phyloP scores from a whole-genome alignment of 2,113 vertebrate species.

The Tenrec ecaudatus region DNA sequence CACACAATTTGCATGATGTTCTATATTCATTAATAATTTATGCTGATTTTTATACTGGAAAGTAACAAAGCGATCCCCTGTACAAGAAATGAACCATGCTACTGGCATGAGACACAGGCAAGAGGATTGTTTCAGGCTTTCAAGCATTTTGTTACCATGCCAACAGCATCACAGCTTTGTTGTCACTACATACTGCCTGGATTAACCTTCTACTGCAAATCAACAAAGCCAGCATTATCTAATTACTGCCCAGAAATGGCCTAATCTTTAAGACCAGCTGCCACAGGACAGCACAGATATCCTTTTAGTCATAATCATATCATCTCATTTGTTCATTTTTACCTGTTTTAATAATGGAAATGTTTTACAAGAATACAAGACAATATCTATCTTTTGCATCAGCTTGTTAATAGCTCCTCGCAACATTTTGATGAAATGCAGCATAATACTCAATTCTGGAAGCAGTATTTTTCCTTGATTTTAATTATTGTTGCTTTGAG shows the following conservation, averaged over 20 bases:
- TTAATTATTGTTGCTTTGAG: background rate
- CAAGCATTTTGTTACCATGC: slow-evolving; percentile 58
- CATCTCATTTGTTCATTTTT: slow-evolving; percentile 55
- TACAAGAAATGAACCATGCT: slow-evolving; percentile 41
- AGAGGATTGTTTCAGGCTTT: slow-evolving; percentile 29
- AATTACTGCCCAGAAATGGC: slow-evolving; percentile 64
- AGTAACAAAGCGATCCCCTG: background rate
- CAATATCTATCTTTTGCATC: slow-evolving; percentile 42
- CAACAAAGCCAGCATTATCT: slow-evolving; percentile 66
- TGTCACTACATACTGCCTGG: slow-evolving; percentile 59
- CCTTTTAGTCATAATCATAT: slow-evolving; percentile 59
- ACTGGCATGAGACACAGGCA: background rate
- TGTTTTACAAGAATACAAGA: background rate
- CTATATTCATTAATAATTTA: background rate
- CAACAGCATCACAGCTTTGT: slow-evolving; percentile 53
- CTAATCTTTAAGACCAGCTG: slow-evolving; percentile 68
- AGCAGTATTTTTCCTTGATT: background rate
- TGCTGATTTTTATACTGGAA: slow-evolving; percentile 42
- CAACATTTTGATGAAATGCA: slow-evolving; percentile 53
- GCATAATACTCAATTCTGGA: slow-evolving; percentile 40
- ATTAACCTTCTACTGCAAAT: slow-evolving; percentile 67
- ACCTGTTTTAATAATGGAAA: slow-evolving; percentile 10
- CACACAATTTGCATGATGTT: no score
- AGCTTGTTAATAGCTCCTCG: slow-evolving; percentile 37
- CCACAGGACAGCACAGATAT: slow-evolving; percentile 3